Evolutionary conservation across 2,797 vertebrate species (phyloP), one percentile per base, ranked within the genome.

Genomic region (Sternotherus odoratus): DNA sequence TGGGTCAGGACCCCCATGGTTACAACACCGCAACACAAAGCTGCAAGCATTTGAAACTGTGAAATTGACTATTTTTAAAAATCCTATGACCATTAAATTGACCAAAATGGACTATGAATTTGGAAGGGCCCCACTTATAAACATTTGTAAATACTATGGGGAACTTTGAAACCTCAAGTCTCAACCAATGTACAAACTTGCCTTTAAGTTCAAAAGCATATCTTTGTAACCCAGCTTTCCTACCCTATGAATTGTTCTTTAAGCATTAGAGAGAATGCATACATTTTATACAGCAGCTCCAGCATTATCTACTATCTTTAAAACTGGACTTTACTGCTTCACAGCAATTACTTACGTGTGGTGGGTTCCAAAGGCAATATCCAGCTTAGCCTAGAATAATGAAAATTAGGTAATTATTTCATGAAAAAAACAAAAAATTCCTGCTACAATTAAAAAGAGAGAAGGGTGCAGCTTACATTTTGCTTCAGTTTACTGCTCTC

Each of bases 351-450:
- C 99, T 99, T 98, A 99, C 99, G 99, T 99, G 95, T 99, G 99
- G 92, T 99, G 99, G 82, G 99, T 99, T 97, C 99, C 99, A 98
- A 99, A 99, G 6, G 99, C 99, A 97, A 99, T 99, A 97, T 99
- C 99, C 98, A 99, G 97, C 96, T 99, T 99, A 78, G 99, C 99
- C 99, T 99, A 97, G 43, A 85, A 97, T 96, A 96, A 97, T 94
- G 86, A 83, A 72, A 85, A 77, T 60, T 57, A 5, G 39, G 91
- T 2, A 91, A 50, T 91, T 43, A 46, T 85, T 75, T 83, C 87
- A 94, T 79, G 86, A 81, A 89, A 5, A 57, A 74, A 86, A 57
- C n/a, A 74, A 86, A 43, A 91, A 16, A 11, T 1, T 26, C n/a
- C 83, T 87, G 11, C 39, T n/a, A 54, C 90, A 93, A 91, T 11